These are phyloP conservation scores for Drosophila testacea DNA, from an alignment of 2,888 invertebrate species.

Conservation along the genomic window DNA sequence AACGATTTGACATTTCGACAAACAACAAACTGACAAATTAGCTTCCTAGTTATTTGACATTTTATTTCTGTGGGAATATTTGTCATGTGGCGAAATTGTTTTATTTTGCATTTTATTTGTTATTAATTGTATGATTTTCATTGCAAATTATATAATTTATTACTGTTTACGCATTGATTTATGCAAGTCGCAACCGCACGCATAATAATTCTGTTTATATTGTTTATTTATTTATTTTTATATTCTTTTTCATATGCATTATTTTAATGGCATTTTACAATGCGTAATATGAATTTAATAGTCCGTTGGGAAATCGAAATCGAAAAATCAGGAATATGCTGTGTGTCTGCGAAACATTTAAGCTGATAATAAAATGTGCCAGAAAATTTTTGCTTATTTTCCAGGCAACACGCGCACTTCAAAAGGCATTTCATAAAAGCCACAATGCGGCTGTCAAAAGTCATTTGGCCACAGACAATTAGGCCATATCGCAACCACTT, in stretches of 20 bases:
- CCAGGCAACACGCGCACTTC: neutral
- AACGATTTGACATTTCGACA: conserved; percentile 28
- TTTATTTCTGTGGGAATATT: conserved; percentile 38
- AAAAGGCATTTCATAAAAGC: conserved; percentile 15
- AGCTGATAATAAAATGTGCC: conserved; percentile 30
- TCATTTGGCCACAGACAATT: conserved; percentile 26
- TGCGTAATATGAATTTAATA: conserved; percentile 52
- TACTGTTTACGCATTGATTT: conserved; percentile 60
- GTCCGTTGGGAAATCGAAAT: conserved; percentile 31
- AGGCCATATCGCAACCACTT: conserved; percentile 32
- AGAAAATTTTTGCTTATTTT: conserved; percentile 10
- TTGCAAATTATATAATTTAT: conserved; percentile 72
- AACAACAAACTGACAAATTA: conserved; percentile 69
- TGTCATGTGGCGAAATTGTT: conserved; percentile 18
- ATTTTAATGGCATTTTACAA: conserved; percentile 58
- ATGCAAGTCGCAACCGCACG: conserved; percentile 37
- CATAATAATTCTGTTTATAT: conserved; percentile 40
- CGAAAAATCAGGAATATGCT: conserved; percentile 3
- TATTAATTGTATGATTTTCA: conserved; percentile 59
- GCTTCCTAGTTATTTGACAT: conserved; percentile 67
- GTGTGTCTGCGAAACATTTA: conserved; percentile 24
- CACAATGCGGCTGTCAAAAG: conserved; percentile 24
- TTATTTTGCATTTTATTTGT: conserved; percentile 24
- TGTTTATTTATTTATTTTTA: conserved; percentile 8
- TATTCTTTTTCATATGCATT: conserved; percentile 34